Percentiles rank a stretch among this genome's conserved stretches.
Evolutionary conservation across 2,113 vertebrate species (phyloP).

Genomic region (Malurus elegans): DNA sequence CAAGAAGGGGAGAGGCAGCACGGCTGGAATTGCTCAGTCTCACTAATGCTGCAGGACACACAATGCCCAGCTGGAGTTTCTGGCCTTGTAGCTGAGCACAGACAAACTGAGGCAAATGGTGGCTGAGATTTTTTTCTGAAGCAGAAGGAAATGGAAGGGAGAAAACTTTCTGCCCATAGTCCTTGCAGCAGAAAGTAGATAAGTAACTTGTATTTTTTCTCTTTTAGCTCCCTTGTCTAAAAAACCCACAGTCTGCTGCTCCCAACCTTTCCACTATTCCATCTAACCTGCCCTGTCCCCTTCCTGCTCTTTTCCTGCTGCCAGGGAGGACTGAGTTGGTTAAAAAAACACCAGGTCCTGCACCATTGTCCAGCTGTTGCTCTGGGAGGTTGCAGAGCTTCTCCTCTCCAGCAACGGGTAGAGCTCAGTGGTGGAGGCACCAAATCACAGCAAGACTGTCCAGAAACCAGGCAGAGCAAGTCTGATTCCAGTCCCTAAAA

Average conservation of each 20-base stretch:
- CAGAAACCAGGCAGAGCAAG: background rate
- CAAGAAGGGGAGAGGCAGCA: background rate
- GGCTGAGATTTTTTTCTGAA: background rate
- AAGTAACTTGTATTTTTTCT: background rate
- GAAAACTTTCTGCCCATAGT: background rate
- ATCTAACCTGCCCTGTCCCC: background rate
- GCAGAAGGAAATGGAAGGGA: accelerated
- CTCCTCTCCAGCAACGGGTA: background rate
- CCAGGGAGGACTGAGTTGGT: background rate
- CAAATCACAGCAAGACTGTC: background rate
- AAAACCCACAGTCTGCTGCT: background rate
- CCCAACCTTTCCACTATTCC: background rate
- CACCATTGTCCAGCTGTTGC: background rate
- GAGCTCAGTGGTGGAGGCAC: background rate
- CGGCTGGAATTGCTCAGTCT: background rate
- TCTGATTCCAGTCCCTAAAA: background rate
- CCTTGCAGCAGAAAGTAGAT: background rate
- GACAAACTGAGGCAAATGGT: background rate
- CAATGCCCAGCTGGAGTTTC: background rate
- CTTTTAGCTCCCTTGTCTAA: background rate
- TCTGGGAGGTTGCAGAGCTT: background rate
- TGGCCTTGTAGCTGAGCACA: background rate
- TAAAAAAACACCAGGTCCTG: background rate
- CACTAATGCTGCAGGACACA: background rate
- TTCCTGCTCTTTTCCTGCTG: background rate